These are phyloP conservation scores for Lipotes vexillifer DNA, from an alignment of 2,113 vertebrate species.

Conservation along the genomic window DNA sequence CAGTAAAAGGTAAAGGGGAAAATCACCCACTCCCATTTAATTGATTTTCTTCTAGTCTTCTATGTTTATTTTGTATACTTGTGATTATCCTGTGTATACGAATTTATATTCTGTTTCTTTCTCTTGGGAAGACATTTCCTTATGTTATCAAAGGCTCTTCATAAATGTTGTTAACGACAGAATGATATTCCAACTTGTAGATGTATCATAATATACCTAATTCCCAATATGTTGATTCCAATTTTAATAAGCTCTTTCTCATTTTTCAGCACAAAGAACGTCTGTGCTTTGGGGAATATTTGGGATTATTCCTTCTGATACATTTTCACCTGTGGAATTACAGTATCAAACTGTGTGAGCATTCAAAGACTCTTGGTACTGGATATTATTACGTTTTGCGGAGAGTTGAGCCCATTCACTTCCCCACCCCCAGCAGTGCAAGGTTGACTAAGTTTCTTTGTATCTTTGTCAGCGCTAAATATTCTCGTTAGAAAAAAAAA, in stretches of 20 bases:
- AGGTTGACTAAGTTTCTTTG: not conserved
- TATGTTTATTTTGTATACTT: not conserved
- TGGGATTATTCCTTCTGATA: not conserved
- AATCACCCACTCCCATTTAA: not conserved
- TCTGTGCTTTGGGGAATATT: not conserved
- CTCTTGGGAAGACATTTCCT: not conserved
- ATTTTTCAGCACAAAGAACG: not conserved
- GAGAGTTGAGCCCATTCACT: not conserved
- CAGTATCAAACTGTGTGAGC: not conserved
- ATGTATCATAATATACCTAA: not conserved
- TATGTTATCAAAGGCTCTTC: not conserved
- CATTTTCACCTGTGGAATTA: not conserved
- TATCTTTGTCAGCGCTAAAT: not conserved
- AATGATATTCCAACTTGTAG: not conserved
- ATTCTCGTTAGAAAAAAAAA: not conserved
- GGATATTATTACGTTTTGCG: not conserved
- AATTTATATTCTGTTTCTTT: not conserved
- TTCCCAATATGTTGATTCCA: not conserved
- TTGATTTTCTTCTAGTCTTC: not conserved
- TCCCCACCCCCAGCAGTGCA: rapidly evolving
- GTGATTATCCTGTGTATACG: not conserved
- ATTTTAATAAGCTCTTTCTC: not conserved
- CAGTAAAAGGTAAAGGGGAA: not conserved
- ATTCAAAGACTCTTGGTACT: not conserved
- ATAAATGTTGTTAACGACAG: not conserved